Conservation (phyloP, 1,140 invertebrate species). For the Aplysia californica region DNA sequence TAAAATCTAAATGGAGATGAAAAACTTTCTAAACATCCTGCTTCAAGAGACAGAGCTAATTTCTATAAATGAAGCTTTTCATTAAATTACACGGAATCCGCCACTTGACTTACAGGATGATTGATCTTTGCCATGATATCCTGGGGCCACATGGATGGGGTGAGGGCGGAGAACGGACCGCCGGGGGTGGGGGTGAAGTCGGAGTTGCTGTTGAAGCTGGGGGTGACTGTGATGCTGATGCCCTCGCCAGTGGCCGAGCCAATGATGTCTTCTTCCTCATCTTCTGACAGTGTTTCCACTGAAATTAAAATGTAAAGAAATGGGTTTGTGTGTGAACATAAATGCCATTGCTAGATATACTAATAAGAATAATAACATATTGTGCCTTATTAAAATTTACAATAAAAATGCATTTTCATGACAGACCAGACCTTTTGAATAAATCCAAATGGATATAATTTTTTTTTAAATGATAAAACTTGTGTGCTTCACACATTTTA, state of each 20-base stretch:
- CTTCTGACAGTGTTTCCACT: constrained; percentile 83
- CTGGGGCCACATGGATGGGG: constrained; percentile 96
- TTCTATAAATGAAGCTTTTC: too few species aligned
- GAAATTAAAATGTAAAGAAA: constrained; percentile 52
- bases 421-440: neutral
- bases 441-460: neutral
- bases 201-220: constrained; percentile 39
- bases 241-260: constrained; percentile 63
- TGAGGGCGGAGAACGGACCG: constrained; percentile 84
- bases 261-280: constrained; percentile 79
- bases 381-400: neutral
- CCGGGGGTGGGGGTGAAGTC: constrained; percentile 65
- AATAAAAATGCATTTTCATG: neutral
- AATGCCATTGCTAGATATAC: neutral
- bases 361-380: neutral
- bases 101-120: constrained; percentile 59
- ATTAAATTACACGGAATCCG: too few species aligned
- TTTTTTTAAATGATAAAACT: neutral
- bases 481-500: too few species aligned
- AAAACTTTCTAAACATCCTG: too few species aligned
- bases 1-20: too few species aligned
- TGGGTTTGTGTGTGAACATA: too few species aligned
- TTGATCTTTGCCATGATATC: constrained; percentile 84
- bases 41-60: too few species aligned
- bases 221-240: constrained; percentile 71